These are phyloP conservation scores for Erpornis zantholeuca DNA, from an alignment of 2,113 vertebrate genomes.

Conservation along the genomic window DNA sequence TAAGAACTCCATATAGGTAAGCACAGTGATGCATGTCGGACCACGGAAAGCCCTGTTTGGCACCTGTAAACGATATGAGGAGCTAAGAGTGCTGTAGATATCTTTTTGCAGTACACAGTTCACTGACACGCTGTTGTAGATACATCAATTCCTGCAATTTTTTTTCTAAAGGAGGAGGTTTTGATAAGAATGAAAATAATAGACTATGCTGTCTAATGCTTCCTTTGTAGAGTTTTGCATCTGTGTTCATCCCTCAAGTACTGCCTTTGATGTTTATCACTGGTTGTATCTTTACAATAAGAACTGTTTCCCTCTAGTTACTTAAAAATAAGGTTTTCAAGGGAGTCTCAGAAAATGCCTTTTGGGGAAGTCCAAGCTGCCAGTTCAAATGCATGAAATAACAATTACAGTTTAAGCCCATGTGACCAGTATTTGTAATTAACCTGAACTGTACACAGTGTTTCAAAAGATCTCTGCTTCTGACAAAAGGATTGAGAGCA, in stretches of 20 bases:
- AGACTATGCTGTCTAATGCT: background rate
- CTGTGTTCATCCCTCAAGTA: background rate
- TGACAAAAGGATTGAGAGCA: background rate
- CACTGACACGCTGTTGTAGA: fast-evolving
- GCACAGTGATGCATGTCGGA: background rate
- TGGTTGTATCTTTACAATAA: background rate
- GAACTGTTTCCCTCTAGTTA: background rate
- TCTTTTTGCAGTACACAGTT: background rate
- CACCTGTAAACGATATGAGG: background rate
- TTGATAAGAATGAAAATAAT: background rate
- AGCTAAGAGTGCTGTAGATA: background rate
- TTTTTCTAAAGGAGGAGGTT: background rate
- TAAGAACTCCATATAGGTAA: background rate
- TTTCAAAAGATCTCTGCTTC: background rate
- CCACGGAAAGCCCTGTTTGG: background rate
- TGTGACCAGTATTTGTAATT: background rate
- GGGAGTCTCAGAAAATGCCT: background rate
- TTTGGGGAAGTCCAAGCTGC: background rate
- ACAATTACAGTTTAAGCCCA: background rate
- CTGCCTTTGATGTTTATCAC: background rate
- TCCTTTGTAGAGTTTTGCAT: background rate
- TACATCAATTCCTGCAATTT: background rate
- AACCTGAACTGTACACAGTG: background rate
- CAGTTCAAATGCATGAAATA: background rate
- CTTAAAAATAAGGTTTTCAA: background rate